Base-by-base conservation (phyloP, 2,888 invertebrate genomes). In the Morpho helenor region DNA sequence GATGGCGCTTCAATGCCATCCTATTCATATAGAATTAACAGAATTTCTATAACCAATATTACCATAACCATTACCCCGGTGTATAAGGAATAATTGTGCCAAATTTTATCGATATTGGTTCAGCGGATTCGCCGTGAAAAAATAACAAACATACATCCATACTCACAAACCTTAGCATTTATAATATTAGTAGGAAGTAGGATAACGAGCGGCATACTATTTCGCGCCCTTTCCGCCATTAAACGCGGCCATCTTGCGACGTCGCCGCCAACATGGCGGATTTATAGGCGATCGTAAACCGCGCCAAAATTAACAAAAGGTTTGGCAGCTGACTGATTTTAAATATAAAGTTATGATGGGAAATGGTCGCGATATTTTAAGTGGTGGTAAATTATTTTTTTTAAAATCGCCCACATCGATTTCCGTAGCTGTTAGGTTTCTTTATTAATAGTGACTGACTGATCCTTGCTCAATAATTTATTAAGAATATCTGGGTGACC, bases 281-380 rank as follows among this genome's bases (percentile, higher is more conserved):
- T 80, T 84, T 82, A 84, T 69, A 72, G 74, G 71, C 71, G 76
- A 65, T 81, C 83, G 78, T 85, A 84, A 86, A 86, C 69, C 73
- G 75, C 75, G 81, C 80, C 79, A 79, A 87, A 86, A 87, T 86
- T 87, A 85, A 84, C 86, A 77, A 80, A 81, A 80, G 80, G 77
- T 78, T 82, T 85, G 85, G 82, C 87, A 85, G 83, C 87, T 79
- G 81, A 77, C 74, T 73, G 72, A 72, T 75, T 82, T 80, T 83
- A 84, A 82, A 85, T 84, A 83, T 83, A 83, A 80, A 80, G 71
- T 80, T 80, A 80, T 80, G 76, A 80, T 79, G 76, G 68, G 74
- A 72, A 77, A 74, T 68, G 70, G 63, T 60, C 52, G 63, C 62
- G 68, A 62, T 66, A 68, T 61, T 72, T 70, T 60, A 67, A 69